Base-by-base conservation (phyloP, 2,113 vertebrate species). In the Tragelaphus scriptus region DNA sequence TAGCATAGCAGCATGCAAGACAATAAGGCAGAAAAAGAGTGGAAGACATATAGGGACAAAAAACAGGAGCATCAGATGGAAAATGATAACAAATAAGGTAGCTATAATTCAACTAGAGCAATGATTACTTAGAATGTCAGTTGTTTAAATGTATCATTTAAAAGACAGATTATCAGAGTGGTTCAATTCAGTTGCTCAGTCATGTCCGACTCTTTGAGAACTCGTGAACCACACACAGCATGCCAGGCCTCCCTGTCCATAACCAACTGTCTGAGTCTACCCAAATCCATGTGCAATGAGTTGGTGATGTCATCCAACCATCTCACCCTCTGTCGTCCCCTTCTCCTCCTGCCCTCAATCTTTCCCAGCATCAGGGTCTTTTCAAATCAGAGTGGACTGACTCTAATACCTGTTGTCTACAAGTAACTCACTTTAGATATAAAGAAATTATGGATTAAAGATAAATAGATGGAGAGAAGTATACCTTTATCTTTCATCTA, bases 201-300 rank as follows among this genome's bases (percentile, higher is more conserved):
- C 0, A 0, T 71, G 68, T 71, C n/a, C 21, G 2, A 23, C 68
- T 40, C n/a, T 71, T 36, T 36, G 68, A 0, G n/a, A 40, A 10
- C 19, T 5, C 68, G 12, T 23, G 10, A 71, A 71, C n/a, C 2
- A 0, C 10, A 36, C 2, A 0, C 10, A 40, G 68, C 68, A 71
- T 0, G 4, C 65, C 36, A 71, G n/a, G 65, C n/a, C n/a, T 71
- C 65, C 17, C 65, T 71, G 65, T 71, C n/a, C 17, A 5, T 21
- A 17, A 68, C 17, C n/a, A 36, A 68, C 17, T 36, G 4, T n/a
- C 2, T 0, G 17, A 68, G 65, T 21, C 4, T 36, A 21, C 4
- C n/a, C 65, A 36, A 68, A 68, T n/a, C 4, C 17, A 36, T 36
- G 17, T 36, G 32, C 17, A 36, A 11, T 2, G 17, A 71, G 65